Base-by-base conservation (phyloP, 1,140 invertebrate genomes). In the Drosophila cardini region DNA sequence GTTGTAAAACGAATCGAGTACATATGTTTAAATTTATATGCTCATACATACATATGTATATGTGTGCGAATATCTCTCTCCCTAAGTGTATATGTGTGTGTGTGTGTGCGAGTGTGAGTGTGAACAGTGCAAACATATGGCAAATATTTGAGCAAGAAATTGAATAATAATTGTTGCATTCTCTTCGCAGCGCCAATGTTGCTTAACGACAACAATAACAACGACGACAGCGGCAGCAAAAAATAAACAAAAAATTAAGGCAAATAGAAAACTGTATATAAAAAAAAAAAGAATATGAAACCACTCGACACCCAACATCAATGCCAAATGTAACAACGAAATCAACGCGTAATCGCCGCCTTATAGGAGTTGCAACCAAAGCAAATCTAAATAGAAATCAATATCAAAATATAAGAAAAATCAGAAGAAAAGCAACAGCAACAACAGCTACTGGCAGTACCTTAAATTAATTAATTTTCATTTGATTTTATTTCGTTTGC, bases 111-210 rank as follows among this genome's bases (percentile, higher is more conserved):
- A n/a, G n/a, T n/a, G n/a, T 46, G 58, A 60, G 46, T 56, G 60
- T 58, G 55, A 48, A 61, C 73, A 58, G 72, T 52, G 82, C 75
- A 76, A 86, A 81, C 82, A 87, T 85, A 85, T 87, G 82, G 83
- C 53, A 53, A 71, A 61, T 18, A 61, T 16, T 18, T 26, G 21
- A 26, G n/a, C 13, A 15, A 43, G 60, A 34, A 50, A 64, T 34
- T 57, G 58, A 68, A 76, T 75, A 76, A 68, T 79, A 67, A 45
- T 73, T 72, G 57, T 76, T 61, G 73, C 68, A 77, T 74, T 78
- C 45, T 81, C 30, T 52, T 73, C 56, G 72, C 74, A 87, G 76
- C 46, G 55, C 38, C 45, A 62, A 60, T 57, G 62, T 42, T 58
- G 48, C 72, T 11, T 18, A 67, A 32, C 18, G 26, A 40, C 68